Evolutionary conservation across 35 echinoderm and acorn worm genomes (phyloP).

Genomic region (Nesometra sesokonis): DNA sequence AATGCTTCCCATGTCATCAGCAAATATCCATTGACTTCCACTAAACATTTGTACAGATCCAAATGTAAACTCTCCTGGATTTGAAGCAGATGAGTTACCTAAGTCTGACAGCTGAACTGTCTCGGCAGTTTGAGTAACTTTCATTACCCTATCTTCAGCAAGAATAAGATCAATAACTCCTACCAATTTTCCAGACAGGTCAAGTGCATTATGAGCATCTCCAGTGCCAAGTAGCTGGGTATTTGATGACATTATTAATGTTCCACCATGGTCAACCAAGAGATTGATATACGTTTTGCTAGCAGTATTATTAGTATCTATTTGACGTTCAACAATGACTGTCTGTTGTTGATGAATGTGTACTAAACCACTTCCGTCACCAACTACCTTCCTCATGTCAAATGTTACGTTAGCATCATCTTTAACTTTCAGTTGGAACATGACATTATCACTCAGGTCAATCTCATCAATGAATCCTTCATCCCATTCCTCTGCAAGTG

Average conservation of each 20-base stretch:
- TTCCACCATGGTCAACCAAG: slow-evolving; percentile 40
- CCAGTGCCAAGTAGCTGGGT: slow-evolving; percentile 51
- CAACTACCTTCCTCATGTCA: slow-evolving; percentile 51
- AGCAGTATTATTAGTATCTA: slow-evolving; percentile 37
- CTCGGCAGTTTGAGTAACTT: slow-evolving; percentile 46
- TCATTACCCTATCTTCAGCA: slow-evolving; percentile 48
- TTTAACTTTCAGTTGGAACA: slow-evolving; percentile 37
- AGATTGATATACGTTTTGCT: slow-evolving; percentile 49
- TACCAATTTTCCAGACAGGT: slow-evolving; percentile 40
- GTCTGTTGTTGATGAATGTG: slow-evolving; percentile 60
- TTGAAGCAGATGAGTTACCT: background rate
- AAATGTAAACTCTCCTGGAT: slow-evolving; percentile 62
- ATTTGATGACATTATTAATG: slow-evolving; percentile 44
- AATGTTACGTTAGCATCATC: slow-evolving; percentile 17
- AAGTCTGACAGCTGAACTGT: slow-evolving; percentile 24
- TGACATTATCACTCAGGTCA: slow-evolving; percentile 56
- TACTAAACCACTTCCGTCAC: slow-evolving; percentile 65
- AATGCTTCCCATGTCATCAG: slow-evolving; percentile 50
- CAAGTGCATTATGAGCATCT: slow-evolving; percentile 31
- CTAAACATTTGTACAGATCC: slow-evolving; percentile 42
- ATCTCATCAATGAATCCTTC: slow-evolving; percentile 54
- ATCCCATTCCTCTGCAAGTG: slow-evolving; percentile 50
- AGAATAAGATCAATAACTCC: slow-evolving; percentile 63
- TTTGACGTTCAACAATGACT: slow-evolving; percentile 46
- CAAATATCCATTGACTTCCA: slow-evolving; percentile 57